Evolutionary conservation across 2,888 invertebrate genomes (phyloP), one percentile per base, ranked within the genome.

Genomic region (Protonemura montana): DNA sequence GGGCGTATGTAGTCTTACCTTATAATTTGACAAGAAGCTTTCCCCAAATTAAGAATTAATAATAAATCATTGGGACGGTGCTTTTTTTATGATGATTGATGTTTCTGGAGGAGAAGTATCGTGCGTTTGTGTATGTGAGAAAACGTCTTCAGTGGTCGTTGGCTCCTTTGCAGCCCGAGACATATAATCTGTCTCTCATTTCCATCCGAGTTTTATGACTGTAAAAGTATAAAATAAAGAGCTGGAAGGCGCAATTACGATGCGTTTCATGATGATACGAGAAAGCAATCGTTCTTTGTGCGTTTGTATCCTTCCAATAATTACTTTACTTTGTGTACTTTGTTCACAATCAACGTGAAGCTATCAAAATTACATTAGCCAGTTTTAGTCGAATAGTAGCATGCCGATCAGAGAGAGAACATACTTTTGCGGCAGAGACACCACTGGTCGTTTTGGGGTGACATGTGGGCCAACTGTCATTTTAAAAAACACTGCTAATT

Each of bases 31-130:
- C 78, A 78, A 78, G 78, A 78, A 27, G 28, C 78, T 78, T 78
- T 78, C 28, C 78, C 78, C 78, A 28, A 78, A 78, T 78, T 78
- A 28, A 78, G 78, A 78, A 78, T 78, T 78, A 28, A 78, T 78
- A 28, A 78, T 78, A 78, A 78, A 78, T 78, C 78, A 78, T 78
- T 28, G 78, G 27, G 26, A 78, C 78, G 59, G 59, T 59, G n/a
- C n/a, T 59, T 59, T 59, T 59, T 59, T 59, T 7, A 59, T 7
- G 16, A 21, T 78, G 78, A 78, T 78, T 78, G 78, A 78, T 78
- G 78, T 21, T 59, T 59, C 59, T 59, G 13, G 59, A 59, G 59
- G 21, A 59, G 59, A 59, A 59, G 21, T 59, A 10, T 59, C 59
- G 59, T 59, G 59, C 59, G 59, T 59, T 59, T 59, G 59, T 10